Conservation (phyloP, 1,140 invertebrate genomes). For the Manduca sexta region DNA sequence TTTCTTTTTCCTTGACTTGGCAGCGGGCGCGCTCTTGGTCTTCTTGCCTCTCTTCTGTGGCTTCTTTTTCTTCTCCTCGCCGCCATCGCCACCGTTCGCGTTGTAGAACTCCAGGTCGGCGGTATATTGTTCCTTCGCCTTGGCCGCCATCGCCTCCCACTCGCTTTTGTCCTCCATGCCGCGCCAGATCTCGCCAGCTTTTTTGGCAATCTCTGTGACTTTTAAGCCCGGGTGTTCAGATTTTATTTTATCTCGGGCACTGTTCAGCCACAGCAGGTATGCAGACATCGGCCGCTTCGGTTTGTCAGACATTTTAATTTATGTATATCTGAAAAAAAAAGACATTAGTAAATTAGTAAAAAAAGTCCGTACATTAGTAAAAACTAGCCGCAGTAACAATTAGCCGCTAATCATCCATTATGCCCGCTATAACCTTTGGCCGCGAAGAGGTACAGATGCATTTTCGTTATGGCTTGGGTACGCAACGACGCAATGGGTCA, state of each 20-base stretch:
- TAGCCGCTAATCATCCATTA: too few species aligned
- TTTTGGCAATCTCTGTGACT: conserved; percentile 92
- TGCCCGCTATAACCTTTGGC: too few species aligned
- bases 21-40: conserved; percentile 2
- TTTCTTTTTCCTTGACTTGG: conserved; percentile 11
- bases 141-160: conserved; percentile 17
- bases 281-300: conserved; percentile 91
- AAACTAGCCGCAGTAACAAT: too few species aligned
- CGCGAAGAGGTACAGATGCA: too few species aligned
- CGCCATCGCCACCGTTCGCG: conserved; percentile 12
- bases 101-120: conserved; percentile 16
- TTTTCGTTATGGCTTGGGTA: too few species aligned
- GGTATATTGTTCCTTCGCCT: conserved; percentile 19
- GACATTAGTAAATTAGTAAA: background rate
- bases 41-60: conserved; percentile 6
- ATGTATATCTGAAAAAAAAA: conserved; percentile 2
- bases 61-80: conserved; percentile 4
- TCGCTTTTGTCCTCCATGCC: conserved; percentile 84
- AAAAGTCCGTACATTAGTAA: too few species aligned
- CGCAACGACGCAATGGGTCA: background rate
- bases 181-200: conserved; percentile 95
- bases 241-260: conserved; percentile 88
- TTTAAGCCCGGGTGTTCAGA: conserved; percentile 88
- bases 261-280: conserved; percentile 94
- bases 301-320: conserved; percentile 13